Conservation (phyloP, 2,888 invertebrate genomes). For the Chrysina gloriosa region DNA sequence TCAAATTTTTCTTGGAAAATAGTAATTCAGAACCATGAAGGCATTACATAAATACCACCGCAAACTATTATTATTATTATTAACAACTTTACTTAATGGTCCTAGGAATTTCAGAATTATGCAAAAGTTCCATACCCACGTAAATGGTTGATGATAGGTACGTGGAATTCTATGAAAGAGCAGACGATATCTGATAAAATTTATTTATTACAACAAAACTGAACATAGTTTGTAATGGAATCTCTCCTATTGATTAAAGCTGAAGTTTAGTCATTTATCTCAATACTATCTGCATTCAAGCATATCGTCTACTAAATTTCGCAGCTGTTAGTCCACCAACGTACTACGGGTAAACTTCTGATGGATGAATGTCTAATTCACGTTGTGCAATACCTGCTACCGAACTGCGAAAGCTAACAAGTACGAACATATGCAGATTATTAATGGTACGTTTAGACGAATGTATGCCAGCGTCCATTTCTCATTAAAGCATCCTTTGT, state of each 20-base stretch:
- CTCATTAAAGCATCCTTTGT: constrained; percentile 5
- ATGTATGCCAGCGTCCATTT: background rate
- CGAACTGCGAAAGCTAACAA: constrained; percentile 25
- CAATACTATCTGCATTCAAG: constrained; percentile 1
- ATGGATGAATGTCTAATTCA: constrained; percentile 21
- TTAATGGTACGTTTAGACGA: constrained; percentile 22
- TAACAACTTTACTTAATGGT: too few species aligned
- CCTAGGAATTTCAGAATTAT: too few species aligned
- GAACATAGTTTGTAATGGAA: background rate
- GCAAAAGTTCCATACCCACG: too few species aligned
- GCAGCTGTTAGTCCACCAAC: background rate
- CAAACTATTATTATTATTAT: too few species aligned
- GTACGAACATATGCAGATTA: constrained; percentile 20
- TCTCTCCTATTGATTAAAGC: background rate
- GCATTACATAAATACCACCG: too few species aligned
- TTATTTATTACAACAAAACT: background rate
- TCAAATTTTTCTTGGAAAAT: too few species aligned
- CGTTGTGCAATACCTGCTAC: background rate
- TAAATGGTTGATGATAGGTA: too few species aligned
- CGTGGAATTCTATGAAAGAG: too few species aligned
- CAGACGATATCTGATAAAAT: background rate
- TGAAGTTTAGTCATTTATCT: constrained; percentile 19
- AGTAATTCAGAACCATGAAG: too few species aligned
- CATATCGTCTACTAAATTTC: constrained; percentile 11
- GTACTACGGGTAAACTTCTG: constrained; percentile 5